phyloP scores from a whole-genome alignment of 2,797 vertebrate genomes.

The Gallinago stenura region DNA sequence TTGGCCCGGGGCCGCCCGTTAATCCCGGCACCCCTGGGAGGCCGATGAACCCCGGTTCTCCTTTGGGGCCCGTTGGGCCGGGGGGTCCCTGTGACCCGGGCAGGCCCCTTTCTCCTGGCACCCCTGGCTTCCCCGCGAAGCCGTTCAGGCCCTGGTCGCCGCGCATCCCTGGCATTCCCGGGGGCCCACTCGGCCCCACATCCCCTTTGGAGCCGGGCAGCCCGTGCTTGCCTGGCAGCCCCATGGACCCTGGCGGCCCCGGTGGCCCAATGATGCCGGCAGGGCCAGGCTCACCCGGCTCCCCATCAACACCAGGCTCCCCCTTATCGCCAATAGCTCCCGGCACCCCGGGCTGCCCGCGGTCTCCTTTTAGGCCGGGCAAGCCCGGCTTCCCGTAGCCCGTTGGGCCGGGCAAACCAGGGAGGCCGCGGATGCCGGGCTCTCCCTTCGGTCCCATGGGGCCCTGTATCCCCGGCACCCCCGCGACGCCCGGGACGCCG shows the following conservation, averaged over 20 bases:
- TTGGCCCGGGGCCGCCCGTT: constrained; percentile 84
- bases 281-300: constrained; percentile 86
- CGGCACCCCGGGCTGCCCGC: constrained; percentile 86
- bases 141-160: constrained; percentile 92
- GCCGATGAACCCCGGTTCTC: constrained; percentile 89
- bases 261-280: constrained; percentile 87
- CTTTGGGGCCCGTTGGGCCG: constrained; percentile 93
- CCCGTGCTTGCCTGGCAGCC: constrained; percentile 94
- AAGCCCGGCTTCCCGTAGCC: constrained; percentile 95
- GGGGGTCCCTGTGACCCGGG: constrained; percentile 87
- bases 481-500: constrained; percentile 87
- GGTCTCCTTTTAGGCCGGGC: constrained; percentile 91
- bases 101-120: constrained; percentile 91
- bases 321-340: constrained; percentile 91
- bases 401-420: constrained; percentile 89
- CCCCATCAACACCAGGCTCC: constrained; percentile 87
- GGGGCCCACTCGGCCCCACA: constrained; percentile 86
- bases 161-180: constrained; percentile 89
- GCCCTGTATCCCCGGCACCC: constrained; percentile 88
- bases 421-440: constrained; percentile 83
- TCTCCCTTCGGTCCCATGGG: constrained; percentile 87
- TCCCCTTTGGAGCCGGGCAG: constrained; percentile 91
- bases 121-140: constrained; percentile 88
- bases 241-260: constrained; percentile 92
- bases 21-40: constrained; percentile 91